Conservation (phyloP, 2,113 vertebrate genomes). For the Neopipo cinnamomea region DNA sequence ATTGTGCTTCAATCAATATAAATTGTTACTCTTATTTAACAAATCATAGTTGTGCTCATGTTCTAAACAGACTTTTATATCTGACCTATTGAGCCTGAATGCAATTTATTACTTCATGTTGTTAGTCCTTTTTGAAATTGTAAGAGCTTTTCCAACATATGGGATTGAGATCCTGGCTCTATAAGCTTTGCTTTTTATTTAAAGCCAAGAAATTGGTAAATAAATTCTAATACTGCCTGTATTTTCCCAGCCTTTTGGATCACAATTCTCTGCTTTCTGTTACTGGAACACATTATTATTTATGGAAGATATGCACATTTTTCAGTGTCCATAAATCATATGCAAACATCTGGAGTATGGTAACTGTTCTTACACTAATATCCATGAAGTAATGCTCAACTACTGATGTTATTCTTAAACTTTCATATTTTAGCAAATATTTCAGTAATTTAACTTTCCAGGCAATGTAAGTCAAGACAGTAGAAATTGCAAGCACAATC, state of each 20-base stretch:
- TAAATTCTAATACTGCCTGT: not conserved
- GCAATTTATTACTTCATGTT: not conserved
- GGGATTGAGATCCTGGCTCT: not conserved
- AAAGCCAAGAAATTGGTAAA: not conserved
- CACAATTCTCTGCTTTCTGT: not conserved
- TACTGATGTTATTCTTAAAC: not conserved
- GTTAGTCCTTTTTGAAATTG: not conserved
- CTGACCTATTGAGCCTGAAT: not conserved
- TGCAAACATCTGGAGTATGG: conserved; percentile 58
- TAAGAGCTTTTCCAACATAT: not conserved
- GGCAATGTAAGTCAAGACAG: not conserved
- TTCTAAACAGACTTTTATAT: not conserved
- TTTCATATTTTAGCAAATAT: conserved; percentile 6
- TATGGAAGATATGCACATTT: conserved; percentile 56
- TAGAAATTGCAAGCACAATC: not conserved
- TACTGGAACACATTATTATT: conserved; percentile 58
- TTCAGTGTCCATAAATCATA: conserved; percentile 60
- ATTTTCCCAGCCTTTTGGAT: not conserved
- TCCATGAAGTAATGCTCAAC: conserved; percentile 47
- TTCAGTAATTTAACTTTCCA: not conserved
- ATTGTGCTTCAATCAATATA: not conserved
- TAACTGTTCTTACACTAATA: conserved; percentile 63
- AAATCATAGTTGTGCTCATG: not conserved
- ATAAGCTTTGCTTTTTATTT: not conserved
- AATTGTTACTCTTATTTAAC: not conserved